Base-by-base conservation (phyloP, 2,113 vertebrate species). In the Dicerorhinus sumatrensis region DNA sequence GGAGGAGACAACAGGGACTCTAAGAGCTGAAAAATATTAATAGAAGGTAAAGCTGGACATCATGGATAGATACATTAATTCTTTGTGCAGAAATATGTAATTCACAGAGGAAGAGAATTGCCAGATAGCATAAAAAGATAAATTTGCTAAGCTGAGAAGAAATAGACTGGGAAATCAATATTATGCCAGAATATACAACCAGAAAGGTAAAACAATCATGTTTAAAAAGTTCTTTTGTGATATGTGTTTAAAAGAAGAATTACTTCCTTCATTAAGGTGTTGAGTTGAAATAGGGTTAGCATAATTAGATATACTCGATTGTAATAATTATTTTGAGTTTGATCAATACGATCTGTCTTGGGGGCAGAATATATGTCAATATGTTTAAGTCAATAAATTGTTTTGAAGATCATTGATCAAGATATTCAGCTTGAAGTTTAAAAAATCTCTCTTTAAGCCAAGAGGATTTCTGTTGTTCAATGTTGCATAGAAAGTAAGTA, bases 101-200 rank as follows among this genome's bases (percentile, higher is more conserved):
- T 96, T 93, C 63, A 63, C 31, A 46, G 42, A 60, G 79, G 12
- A 56, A 85, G 56, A 87, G 5, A 79, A 58, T 13, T 75, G 46
- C 62, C 42, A 91, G 12, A 67, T 92, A 72, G 31, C 17, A 79
- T 56, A 93, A 83, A 96, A 94, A 91, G 17, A 93, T 82, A 94
- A 23, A 79, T 70, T 89, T 93, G 51, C 51, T 75, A 91, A 63
- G 21, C 16, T 70, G 23, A 75, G 27, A 95, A 96, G 51, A 90
- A 97, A 88, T 79, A 93, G 12, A 60, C n/a, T 48, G 84, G 31
- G 9, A 88, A 90, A 91, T 93, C 29, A 51, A 80, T 65, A 83
- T 72, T 73, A 85, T n/a, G 86, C 11, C 4, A 73, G 39, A 83
- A 77, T 17, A 77, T 29, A 70, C 39, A 83, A 83, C 16, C 31